Evolutionary conservation across 2,888 invertebrate species (phyloP), one percentile per base, ranked within the genome.

Genomic region (Drosophila quinaria): DNA sequence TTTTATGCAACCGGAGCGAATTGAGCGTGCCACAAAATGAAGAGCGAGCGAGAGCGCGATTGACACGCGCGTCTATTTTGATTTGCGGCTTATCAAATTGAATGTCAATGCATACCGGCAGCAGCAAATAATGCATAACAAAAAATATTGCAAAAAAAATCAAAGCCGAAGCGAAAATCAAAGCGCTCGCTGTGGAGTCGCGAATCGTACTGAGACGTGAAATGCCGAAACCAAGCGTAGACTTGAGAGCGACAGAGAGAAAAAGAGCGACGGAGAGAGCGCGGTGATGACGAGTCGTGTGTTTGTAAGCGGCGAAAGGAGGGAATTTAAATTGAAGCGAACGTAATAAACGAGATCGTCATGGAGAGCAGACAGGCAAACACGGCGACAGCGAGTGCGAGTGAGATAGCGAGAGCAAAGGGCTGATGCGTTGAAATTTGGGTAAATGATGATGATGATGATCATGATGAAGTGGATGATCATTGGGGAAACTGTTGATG

Each of bases 71-170:
- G 72, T 75, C 72, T 68, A 71, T 69, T 71, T 74, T 69, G 71
- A 70, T 80, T 81, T 83, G 81, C 61, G 65, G 84, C 81, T 84
- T 85, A 85, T 85, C 87, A 88, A 81, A 72, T 70, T 80, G 70
- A 81, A 78, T 86, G 78, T 80, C 83, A 86, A 80, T 78, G 78
- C 62, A 80, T 63, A 69, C 74, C 78, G 78, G 70, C 82, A 70
- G 50, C 46, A 62, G 42, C 46, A 62, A 64, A 60, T 65, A 72
- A 64, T 76, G 75, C 88, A 70, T 66, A 76, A 67, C 63, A 77
- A 64, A 51, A 77, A 73, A 37, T 47, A 47, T 6, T 75, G 56
- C 58, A 33, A 33, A 46, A 46, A 31, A 22, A 51, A 58, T 5
- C 22, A 22, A 44, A 49, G 9, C 62, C 59, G 58, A 37, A 54